phyloP scores from a whole-genome alignment of 1,140 invertebrate species.

The Daktulosphaira vitifoliae region DNA sequence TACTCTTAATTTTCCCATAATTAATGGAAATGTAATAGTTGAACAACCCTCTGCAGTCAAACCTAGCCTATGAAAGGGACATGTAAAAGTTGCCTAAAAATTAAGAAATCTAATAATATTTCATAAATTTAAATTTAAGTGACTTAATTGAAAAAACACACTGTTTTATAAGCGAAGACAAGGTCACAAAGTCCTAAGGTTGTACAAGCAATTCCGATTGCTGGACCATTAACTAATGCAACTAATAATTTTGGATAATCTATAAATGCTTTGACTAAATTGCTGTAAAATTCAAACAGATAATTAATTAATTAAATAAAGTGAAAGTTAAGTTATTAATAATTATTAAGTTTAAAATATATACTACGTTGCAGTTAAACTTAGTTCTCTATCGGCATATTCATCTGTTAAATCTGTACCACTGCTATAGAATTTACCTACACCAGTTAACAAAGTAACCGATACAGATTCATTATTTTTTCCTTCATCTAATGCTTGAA shows the following conservation, averaged over 20 bases:
- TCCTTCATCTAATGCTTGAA: slow-evolving; percentile 57
- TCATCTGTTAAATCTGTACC: slow-evolving; percentile 72
- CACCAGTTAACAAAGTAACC: slow-evolving; percentile 63
- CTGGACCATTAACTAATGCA: slow-evolving; percentile 84
- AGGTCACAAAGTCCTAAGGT: slow-evolving; percentile 76
- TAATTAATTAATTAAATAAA: background rate
- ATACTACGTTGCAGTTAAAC: slow-evolving; percentile 36
- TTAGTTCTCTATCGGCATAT: slow-evolving; percentile 21
- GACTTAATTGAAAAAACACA: slow-evolving; percentile 39
- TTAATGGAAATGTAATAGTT: slow-evolving; percentile 67
- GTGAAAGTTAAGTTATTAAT: background rate
- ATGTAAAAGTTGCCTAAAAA: slow-evolving; percentile 70
- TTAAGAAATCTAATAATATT: slow-evolving; percentile 43
- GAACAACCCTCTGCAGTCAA: slow-evolving; percentile 78
- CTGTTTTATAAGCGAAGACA: slow-evolving; percentile 72
- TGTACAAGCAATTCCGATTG: slow-evolving; percentile 83
- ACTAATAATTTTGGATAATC: slow-evolving; percentile 82
- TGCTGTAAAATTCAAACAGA: slow-evolving; percentile 45
- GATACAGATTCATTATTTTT: slow-evolving; percentile 53
- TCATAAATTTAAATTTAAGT: slow-evolving; percentile 8
- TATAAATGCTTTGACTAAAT: slow-evolving; percentile 71
- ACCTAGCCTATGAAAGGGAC: slow-evolving; percentile 73
- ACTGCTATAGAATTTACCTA: slow-evolving; percentile 71
- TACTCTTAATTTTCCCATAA: slow-evolving; percentile 71
- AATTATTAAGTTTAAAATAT: background rate